Base-by-base conservation (phyloP, 2,888 invertebrate species). In the Tillus elongatus region DNA sequence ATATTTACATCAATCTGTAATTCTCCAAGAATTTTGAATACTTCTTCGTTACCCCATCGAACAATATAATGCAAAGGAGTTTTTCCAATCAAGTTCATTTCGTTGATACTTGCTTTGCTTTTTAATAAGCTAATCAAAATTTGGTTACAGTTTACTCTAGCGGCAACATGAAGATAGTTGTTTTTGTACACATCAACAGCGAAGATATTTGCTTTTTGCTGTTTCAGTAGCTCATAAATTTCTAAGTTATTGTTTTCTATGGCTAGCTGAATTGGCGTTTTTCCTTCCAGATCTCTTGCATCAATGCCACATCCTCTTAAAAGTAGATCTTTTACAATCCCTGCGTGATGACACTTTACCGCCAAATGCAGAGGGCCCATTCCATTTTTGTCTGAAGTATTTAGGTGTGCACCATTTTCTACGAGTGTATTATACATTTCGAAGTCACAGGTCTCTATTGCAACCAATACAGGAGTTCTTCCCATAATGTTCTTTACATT, bases 61-160 rank as follows among this genome's bases (percentile, higher is more conserved):
- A 19, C 24, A n/a, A 19, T 19, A n/a, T n/a, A 19, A 19, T 19
- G 24, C 24, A 19, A 8, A 8, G 24, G 24, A 19, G 24, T 19
- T n/a, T 19, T 19, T 6, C 24, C 24, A n/a, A 19, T 19, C 24
- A 19, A 19, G n/a, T 19, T 19, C n/a, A 8, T 19, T 8, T 6
- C 24, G 24, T 19, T 19, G 6, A 19, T 19, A n/a, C n/a, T n/a
- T 19, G n/a, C 6, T 19, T n/a, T n/a, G 6, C 6, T 19, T 6
- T n/a, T 19, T 8, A 19, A 8, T 6, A 19, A n/a, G 24, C n/a
- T n/a, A n/a, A 6, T 6, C 6, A 19, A 19, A n/a, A 19, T 19
- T 19, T 19, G 6, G 6, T 8, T 8, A 8, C 24, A 8, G 24
- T n/a, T 19, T 6, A 8, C 6, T n/a, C 6, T 19, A 6, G n/a